phyloP scores from a whole-genome alignment of 2,113 vertebrate species.

The Clarias gariepinus region DNA sequence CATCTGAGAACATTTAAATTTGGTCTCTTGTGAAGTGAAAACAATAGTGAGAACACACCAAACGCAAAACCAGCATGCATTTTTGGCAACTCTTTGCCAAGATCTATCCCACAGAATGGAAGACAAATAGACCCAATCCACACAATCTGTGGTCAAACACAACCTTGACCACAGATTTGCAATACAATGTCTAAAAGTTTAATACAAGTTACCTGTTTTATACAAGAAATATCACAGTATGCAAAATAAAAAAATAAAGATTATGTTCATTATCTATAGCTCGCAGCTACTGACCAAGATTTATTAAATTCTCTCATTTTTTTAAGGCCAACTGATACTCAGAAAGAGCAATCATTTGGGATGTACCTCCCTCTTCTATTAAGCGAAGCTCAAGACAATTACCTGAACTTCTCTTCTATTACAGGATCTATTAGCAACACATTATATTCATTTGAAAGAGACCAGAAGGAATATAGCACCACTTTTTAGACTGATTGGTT shows the following conservation, averaged over 20 bases:
- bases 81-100: neutral
- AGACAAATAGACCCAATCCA: neutral
- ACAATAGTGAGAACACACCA: neutral
- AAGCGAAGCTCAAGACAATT: conserved; percentile 14
- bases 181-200: neutral
- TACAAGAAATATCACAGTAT: neutral
- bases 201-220: neutral
- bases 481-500: conserved; percentile 17
- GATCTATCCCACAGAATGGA: neutral
- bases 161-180: neutral
- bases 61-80: neutral
- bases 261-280: too few species aligned
- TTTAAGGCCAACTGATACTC: neutral
- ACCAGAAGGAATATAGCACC: conserved; percentile 9
- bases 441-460: neutral
- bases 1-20: neutral
- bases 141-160: neutral
- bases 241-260: neutral
- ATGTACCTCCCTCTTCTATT: conserved; percentile 7
- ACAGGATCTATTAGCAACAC: conserved; percentile 16
- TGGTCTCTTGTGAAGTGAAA: neutral
- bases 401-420: conserved; percentile 13
- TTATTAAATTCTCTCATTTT: neutral
- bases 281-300: neutral
- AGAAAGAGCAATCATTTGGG: conserved; percentile 17